Percentiles rank a stretch among this genome's conserved stretches.
Evolutionary conservation across 2,797 vertebrate species (phyloP).

Genomic region (Pempheris klunzingeri): DNA sequence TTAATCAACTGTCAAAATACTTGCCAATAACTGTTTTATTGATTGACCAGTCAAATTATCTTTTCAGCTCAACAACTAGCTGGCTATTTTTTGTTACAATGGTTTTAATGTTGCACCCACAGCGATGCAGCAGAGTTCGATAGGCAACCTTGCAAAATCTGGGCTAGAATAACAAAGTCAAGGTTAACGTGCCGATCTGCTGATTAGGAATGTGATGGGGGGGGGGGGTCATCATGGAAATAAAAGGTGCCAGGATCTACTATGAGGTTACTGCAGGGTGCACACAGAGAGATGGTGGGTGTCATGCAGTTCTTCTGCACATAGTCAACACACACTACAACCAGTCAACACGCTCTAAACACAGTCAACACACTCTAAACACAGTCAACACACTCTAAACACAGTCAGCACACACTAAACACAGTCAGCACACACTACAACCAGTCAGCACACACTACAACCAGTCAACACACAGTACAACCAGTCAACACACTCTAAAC

Average conservation of each 20-base stretch:
- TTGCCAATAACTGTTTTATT: background rate
- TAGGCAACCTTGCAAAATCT: constrained; percentile 10
- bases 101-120: background rate
- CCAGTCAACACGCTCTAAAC: no score
- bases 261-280: background rate
- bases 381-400: no score
- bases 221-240: background rate
- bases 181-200: constrained; percentile 50
- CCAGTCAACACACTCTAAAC: no score
- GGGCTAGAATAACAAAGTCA: constrained; percentile 33
- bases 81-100: background rate
- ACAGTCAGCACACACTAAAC: no score
- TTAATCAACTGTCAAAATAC: background rate
- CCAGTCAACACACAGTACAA: no score
- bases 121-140: background rate
- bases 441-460: no score
- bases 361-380: no score
- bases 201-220: constrained; percentile 53
- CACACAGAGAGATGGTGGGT: no score
- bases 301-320: background rate
- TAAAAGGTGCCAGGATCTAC: background rate
- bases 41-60: background rate
- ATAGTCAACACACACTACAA: background rate
- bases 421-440: no score
- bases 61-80: background rate